Base-by-base conservation (phyloP, 2,797 vertebrate genomes). In the Petrocephalus sullivani region DNA sequence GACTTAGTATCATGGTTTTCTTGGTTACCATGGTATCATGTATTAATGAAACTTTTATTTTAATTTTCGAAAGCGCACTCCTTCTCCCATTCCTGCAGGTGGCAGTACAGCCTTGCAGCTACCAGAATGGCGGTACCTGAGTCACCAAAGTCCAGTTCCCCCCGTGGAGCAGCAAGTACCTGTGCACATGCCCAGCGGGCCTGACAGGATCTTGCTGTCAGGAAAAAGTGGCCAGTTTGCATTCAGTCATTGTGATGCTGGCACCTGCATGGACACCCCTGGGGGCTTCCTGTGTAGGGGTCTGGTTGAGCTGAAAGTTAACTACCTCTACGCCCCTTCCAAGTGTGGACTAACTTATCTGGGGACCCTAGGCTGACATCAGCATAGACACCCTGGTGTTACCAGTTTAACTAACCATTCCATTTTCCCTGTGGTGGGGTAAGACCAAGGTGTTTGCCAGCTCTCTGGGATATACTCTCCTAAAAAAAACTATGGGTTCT, bases 91-190 rank as follows among this genome's bases (percentile, higher is more conserved):
- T 60, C 83, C 21, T 64, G 16, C 92, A 97, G 96, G 91, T 97
- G 86, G 93, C 0, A 93, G 28, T 28, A 28, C 28, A 28, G 28
- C 28, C 28, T 28, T 28, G 28, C 28, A 28, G 28, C 28, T 28
- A 28, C 28, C 28, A 28, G 28, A 28, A 28, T 28, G 28, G 28
- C 28, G 28, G 95, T 12, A 92, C 92, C 0, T 97, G 96, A 8
- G 93, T 96, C 90, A 96, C 96, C 0, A 94, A 97, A 4, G 92
- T 97, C 6, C 92, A 92, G 71, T 93, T 95, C 91, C 96, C 96
- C 0, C 95, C 95, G 0, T 97, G 96, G 89, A 94, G 96, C 28
- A 28, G 96, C 33, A 93, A 92, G 92, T 96, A 96, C 91, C 93
- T 97, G 89, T 97, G 96, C 9, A 89, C 94, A 2, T 97, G 96